Conservation (phyloP, 1,140 invertebrate genomes). For the Zaprionus tsacasi region DNA sequence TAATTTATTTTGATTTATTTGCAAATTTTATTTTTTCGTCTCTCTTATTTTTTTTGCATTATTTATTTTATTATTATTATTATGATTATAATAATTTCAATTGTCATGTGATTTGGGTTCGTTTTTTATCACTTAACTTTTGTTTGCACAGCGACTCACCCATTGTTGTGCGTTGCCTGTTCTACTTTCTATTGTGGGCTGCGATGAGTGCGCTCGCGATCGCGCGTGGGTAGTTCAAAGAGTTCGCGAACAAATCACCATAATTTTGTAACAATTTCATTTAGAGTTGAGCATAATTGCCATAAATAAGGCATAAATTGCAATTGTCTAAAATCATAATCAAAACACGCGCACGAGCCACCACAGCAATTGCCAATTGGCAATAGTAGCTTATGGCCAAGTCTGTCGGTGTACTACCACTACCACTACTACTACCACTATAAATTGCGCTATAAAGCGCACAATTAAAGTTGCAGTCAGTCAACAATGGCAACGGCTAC, state of each 20-base stretch:
- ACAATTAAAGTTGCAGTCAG: slow-evolving; percentile 70
- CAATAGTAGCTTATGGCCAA: slow-evolving; percentile 50
- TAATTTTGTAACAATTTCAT: slow-evolving; percentile 80
- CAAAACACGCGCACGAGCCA: slow-evolving; percentile 34
- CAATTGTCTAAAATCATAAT: slow-evolving; percentile 74
- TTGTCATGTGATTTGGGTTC: slow-evolving; percentile 69
- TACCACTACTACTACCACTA: slow-evolving; percentile 13
- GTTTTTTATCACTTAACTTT: slow-evolving; percentile 45
- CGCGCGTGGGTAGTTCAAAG: slow-evolving; percentile 61
- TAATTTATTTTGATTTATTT: slow-evolving; percentile 77
- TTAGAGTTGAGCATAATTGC: slow-evolving; percentile 68
- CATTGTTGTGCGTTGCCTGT: slow-evolving; percentile 30
- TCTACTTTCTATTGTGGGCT: slow-evolving; percentile 67
- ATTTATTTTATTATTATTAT: slow-evolving; percentile 34
- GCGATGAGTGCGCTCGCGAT: background rate
- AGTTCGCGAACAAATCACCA: slow-evolving; percentile 57
- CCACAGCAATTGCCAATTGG: slow-evolving; percentile 39
- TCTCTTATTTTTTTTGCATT: slow-evolving; percentile 23
- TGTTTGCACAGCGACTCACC: slow-evolving; percentile 19
- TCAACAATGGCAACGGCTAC: slow-evolving; percentile 36
- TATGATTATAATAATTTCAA: slow-evolving; percentile 58
- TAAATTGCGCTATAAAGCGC: slow-evolving; percentile 82
- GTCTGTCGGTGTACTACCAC: slow-evolving; percentile 24
- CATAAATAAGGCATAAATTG: slow-evolving; percentile 65
- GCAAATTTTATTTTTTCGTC: slow-evolving; percentile 52